Evolutionary conservation across 2,113 vertebrate species (phyloP).

Genomic region (Odocoileus hemionus): DNA sequence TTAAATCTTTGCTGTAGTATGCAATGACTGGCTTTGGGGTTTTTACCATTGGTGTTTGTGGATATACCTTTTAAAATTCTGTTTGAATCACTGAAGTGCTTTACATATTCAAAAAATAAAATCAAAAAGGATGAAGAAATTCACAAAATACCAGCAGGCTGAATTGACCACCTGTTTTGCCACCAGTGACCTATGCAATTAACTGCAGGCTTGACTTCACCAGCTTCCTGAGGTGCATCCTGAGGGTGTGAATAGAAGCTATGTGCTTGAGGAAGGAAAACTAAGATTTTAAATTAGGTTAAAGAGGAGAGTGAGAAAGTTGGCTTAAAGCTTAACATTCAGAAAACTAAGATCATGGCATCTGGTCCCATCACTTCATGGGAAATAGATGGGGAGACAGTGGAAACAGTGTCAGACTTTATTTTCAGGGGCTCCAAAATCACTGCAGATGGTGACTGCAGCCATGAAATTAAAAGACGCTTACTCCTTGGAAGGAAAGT

Average conservation of each 20-base stretch:
- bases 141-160: background rate
- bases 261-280: background rate
- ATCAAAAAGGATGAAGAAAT: background rate
- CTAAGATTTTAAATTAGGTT: conserved; percentile 13
- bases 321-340: too few relatives aligned
- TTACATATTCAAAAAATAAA: conserved; percentile 6
- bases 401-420: too few relatives aligned
- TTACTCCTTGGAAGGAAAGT: too few relatives aligned
- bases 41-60: background rate
- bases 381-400: too few relatives aligned
- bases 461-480: too few relatives aligned
- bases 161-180: background rate
- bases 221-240: background rate
- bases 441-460: too few relatives aligned
- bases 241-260: background rate
- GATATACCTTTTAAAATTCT: background rate
- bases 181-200: background rate
- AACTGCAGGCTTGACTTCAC: background rate
- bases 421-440: too few relatives aligned
- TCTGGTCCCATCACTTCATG: too few relatives aligned
- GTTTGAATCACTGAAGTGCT: background rate
- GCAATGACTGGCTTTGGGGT: background rate
- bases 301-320: background rate
- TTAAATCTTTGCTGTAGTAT: background rate
- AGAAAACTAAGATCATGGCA: too few relatives aligned